Evolutionary conservation across 1,140 invertebrate genomes (phyloP).

Genomic region (Trachelipus rathkii): DNA sequence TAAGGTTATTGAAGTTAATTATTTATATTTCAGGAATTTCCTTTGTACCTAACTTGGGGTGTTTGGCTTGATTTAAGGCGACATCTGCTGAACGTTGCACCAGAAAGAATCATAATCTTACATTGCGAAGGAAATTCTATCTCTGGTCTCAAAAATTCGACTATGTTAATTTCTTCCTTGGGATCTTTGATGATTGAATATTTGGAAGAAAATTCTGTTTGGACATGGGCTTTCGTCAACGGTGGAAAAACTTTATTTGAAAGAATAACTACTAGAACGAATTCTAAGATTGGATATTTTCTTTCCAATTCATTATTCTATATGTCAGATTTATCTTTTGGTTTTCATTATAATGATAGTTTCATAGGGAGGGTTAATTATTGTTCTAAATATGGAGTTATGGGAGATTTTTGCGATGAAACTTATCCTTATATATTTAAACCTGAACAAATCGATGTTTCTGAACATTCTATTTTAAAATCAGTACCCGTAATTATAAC

Average conservation of each 20-base stretch:
- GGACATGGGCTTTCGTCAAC: slow-evolving; percentile 26
- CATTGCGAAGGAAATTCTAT: not conserved
- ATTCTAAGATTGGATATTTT: not conserved
- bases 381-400: not conserved
- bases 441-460: not conserved
- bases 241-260: slow-evolving; percentile 26
- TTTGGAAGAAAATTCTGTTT: not conserved
- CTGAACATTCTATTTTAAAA: slow-evolving; percentile 2
- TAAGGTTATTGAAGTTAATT: no score
- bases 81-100: slow-evolving; percentile 14
- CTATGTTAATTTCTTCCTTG: not conserved
- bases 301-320: not conserved
- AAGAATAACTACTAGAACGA: not conserved
- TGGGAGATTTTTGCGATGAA: slow-evolving; percentile 20
- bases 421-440: not conserved
- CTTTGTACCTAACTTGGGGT: not conserved
- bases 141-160: slow-evolving; percentile 8
- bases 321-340: no score
- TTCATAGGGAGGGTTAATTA: no score
- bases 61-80: slow-evolving; percentile 19
- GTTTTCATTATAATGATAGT: no score
- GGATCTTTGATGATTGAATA: slow-evolving; percentile 18
- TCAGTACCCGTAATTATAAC: slow-evolving; percentile 13
- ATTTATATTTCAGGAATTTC: slow-evolving; percentile 25
- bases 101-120: slow-evolving; percentile 8